These are phyloP conservation scores for Cephalopholis sonnerati DNA, from an alignment of 2,113 vertebrate genomes.

Conservation along the genomic window DNA sequence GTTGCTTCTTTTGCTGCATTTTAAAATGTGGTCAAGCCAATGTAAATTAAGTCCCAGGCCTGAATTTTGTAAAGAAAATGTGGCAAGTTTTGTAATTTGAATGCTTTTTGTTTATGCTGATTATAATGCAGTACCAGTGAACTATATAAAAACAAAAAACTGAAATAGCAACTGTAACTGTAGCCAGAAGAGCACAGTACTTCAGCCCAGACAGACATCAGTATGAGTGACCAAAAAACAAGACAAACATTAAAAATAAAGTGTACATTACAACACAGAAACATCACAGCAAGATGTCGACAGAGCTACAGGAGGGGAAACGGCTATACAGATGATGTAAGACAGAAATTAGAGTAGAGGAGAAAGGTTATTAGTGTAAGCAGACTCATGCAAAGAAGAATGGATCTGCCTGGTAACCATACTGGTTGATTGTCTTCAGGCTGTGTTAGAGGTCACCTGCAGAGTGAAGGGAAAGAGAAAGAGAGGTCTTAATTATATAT, in stretches of 20 bases:
- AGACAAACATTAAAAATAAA: neutral
- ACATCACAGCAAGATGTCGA: slow-evolving; percentile 1
- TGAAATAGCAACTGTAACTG: slow-evolving; percentile 10
- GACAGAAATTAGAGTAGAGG: neutral
- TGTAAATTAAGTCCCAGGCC: neutral
- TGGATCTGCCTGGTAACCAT: neutral
- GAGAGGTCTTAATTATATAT: neutral
- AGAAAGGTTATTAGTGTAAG: slow-evolving; percentile 4
- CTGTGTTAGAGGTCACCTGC: slow-evolving; percentile 63
- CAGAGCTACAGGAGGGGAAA: neutral
- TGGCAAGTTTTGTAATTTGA: neutral
- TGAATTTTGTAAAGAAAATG: neutral
- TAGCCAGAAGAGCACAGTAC: neutral
- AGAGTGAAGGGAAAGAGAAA: neutral
- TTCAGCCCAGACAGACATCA: neutral
- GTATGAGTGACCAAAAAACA: neutral
- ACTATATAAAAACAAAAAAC: neutral
- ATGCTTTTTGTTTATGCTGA: neutral
- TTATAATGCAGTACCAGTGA: neutral
- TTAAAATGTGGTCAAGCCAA: neutral
- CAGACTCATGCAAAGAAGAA: slow-evolving; percentile 38
- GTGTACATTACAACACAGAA: neutral
- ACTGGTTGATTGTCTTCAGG: slow-evolving; percentile 42
- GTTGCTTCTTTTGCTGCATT: neutral
- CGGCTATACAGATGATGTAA: slow-evolving; percentile 2